Conservation (phyloP, 1,140 invertebrate genomes). For the Helicoverpa armigera region DNA sequence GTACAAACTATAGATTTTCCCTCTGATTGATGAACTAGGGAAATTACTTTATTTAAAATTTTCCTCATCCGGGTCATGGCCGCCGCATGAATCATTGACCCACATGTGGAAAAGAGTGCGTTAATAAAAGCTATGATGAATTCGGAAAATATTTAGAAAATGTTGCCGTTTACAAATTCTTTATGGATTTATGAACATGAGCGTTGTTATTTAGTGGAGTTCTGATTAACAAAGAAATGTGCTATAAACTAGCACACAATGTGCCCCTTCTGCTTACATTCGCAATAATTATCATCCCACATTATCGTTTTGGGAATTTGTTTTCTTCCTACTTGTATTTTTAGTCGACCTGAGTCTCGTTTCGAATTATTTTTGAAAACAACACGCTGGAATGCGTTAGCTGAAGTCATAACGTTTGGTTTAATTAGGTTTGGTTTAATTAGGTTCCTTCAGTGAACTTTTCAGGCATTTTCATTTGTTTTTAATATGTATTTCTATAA, state of each 20-base stretch:
- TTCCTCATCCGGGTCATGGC: conserved; percentile 24
- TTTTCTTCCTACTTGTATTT: conserved; percentile 45
- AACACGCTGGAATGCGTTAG: background rate
- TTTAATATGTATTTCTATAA: background rate
- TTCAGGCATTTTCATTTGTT: background rate
- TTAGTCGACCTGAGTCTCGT: conserved; percentile 2
- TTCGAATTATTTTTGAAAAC: conserved; percentile 8
- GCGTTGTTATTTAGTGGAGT: conserved; percentile 11
- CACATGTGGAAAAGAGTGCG: conserved; percentile 15
- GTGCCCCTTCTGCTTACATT: conserved; percentile 23
- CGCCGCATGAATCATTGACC: conserved; percentile 24
- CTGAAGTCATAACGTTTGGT: background rate
- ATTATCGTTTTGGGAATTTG: conserved; percentile 13
- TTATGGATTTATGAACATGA: conserved; percentile 34
- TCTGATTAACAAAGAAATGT: conserved; percentile 18
- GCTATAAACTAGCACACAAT: background rate
- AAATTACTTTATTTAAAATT: conserved; percentile 9
- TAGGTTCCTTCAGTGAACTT: background rate
- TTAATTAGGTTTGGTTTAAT: background rate
- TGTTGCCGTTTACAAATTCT: conserved; percentile 20
- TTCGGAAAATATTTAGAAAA: conserved; percentile 30
- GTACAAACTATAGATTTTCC: background rate
- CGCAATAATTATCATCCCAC: conserved; percentile 31
- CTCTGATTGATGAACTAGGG: background rate
- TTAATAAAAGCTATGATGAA: conserved; percentile 4